Percentiles rank a stretch among this genome's conserved stretches.
phyloP scores from a whole-genome alignment of 2,797 vertebrate genomes.

The Menidia menidia region DNA sequence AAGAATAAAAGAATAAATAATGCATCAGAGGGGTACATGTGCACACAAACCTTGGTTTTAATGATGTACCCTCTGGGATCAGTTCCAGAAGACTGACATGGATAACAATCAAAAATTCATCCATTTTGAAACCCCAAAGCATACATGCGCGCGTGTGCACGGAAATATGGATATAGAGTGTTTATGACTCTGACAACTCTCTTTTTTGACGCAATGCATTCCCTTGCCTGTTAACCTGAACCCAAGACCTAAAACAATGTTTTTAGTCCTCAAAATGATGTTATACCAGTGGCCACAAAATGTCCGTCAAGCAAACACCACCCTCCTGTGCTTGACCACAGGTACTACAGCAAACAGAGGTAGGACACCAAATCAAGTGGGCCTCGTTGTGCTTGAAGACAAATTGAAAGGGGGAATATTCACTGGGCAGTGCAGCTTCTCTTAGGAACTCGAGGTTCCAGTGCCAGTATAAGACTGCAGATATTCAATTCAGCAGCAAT shows the following conservation, averaged over 20 bases:
- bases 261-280: no score
- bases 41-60: slow-evolving; percentile 33
- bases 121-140: not conserved
- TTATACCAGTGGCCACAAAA: no score
- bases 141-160: not conserved
- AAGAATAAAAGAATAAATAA: not conserved
- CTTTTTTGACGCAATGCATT: no score
- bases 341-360: slow-evolving; percentile 41
- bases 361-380: not conserved
- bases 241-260: no score
- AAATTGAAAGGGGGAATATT: not conserved
- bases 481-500: slow-evolving; percentile 2
- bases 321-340: slow-evolving; percentile 55
- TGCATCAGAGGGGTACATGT: slow-evolving; percentile 2
- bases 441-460: not conserved
- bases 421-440: not conserved
- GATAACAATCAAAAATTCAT: slow-evolving; percentile 46
- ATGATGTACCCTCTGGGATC: slow-evolving; percentile 27
- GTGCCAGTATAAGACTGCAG: not conserved
- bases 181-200: no score
- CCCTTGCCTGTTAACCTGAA: no score
- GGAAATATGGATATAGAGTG: not conserved
- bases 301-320: slow-evolving; percentile 6
- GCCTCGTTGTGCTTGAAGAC: not conserved
- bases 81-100: slow-evolving; percentile 32